These are phyloP conservation scores for Drosophila rubida DNA, from an alignment of 2,888 invertebrate species.

Conservation along the genomic window DNA sequence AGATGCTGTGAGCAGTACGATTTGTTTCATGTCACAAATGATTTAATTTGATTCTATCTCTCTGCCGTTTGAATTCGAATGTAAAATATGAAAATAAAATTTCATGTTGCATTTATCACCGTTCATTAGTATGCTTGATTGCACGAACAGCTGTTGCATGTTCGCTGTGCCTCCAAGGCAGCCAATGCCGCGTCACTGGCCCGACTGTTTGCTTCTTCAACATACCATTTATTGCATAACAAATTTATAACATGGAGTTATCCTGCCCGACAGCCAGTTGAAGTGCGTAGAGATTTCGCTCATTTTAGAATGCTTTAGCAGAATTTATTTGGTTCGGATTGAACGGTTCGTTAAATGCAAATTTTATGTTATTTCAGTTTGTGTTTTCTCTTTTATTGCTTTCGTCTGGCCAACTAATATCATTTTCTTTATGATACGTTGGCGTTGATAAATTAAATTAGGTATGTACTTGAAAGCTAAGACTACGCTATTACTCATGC, in stretches of 20 bases:
- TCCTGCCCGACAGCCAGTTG: neutral
- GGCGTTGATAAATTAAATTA: conserved; percentile 29
- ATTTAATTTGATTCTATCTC: conserved; percentile 63
- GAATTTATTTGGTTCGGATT: neutral
- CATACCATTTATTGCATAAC: neutral
- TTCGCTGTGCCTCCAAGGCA: conserved; percentile 21
- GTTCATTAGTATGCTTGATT: conserved; percentile 69
- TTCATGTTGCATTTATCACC: conserved; percentile 66
- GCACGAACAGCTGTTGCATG: conserved; percentile 73
- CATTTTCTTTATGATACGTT: conserved; percentile 28
- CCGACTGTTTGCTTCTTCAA: neutral
- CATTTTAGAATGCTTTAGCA: neutral
- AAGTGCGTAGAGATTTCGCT: neutral
- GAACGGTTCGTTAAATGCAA: conserved; percentile 37
- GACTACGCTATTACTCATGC: conserved; percentile 24
- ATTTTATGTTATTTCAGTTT: conserved; percentile 31
- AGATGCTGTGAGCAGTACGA: conserved; percentile 50
- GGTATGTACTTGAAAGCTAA: conserved; percentile 21
- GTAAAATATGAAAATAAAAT: conserved; percentile 54
- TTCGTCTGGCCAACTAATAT: conserved; percentile 61
- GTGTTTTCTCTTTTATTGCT: conserved; percentile 50
- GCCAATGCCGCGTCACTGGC: conserved; percentile 42
- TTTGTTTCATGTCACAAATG: conserved; percentile 80
- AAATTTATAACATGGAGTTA: neutral
- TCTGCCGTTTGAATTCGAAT: conserved; percentile 29